Percentiles rank a stretch among this genome's conserved stretches.
phyloP scores from a whole-genome alignment of 2,113 vertebrate species.

The Tragelaphus imberbis region DNA sequence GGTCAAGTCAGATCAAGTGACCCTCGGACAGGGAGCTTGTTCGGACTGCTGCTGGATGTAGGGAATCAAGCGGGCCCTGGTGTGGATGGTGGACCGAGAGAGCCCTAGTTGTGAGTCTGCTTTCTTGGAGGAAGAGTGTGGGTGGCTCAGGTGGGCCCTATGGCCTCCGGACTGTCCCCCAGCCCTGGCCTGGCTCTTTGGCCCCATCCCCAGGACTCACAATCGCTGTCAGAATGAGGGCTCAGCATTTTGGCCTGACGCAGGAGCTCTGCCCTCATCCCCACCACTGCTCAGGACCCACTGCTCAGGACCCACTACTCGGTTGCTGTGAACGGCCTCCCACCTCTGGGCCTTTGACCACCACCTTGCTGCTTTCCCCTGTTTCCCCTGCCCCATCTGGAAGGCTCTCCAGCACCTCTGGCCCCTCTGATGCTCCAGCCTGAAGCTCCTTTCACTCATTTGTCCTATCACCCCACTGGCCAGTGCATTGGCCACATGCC shows the following conservation, averaged over 20 bases:
- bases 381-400: neutral
- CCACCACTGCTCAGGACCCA: neutral
- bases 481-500: neutral
- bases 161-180: neutral
- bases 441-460: too few relatives aligned
- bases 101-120: rapidly evolving
- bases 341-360: neutral
- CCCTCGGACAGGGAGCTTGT: neutral
- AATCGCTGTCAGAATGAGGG: neutral
- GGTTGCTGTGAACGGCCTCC: neutral
- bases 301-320: neutral
- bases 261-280: neutral
- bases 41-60: neutral
- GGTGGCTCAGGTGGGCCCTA: neutral
- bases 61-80: too few relatives aligned
- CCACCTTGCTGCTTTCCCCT: neutral
- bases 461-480: neutral
- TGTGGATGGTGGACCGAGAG: neutral
- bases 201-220: neutral
- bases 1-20: neutral
- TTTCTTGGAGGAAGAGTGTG: neutral
- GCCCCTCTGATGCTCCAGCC: neutral
- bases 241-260: too few relatives aligned
- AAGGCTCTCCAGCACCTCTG: neutral
- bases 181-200: neutral